These are phyloP conservation scores for Dysmachus trigonus DNA, from an alignment of 2,888 invertebrate species.

Conservation along the genomic window DNA sequence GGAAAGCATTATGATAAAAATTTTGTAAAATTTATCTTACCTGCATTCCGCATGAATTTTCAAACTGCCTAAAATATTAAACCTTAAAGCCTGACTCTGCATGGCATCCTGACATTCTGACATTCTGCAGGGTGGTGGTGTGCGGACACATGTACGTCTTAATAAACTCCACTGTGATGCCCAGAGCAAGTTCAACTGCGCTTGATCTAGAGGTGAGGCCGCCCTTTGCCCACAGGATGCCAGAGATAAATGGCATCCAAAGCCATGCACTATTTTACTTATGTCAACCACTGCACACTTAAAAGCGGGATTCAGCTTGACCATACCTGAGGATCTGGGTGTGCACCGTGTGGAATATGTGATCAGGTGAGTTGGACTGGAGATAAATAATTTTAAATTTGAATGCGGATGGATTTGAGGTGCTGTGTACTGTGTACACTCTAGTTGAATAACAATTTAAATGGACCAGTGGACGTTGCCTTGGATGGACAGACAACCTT, in stretches of 20 bases:
- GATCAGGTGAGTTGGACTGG: not conserved
- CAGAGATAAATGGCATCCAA: constrained; percentile 10
- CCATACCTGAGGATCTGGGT: not conserved
- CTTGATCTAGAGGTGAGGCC: constrained; percentile 10
- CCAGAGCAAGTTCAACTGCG: constrained; percentile 8
- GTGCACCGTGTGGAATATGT: constrained; percentile 6
- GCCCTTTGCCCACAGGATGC: constrained; percentile 5
- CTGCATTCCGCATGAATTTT: not conserved
- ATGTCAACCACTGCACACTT: constrained; percentile 22
- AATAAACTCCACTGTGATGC: not conserved
- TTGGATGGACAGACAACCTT: not conserved
- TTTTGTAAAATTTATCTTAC: not conserved
- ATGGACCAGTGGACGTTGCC: not conserved
- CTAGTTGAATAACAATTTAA: not conserved
- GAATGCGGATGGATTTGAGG: not conserved
- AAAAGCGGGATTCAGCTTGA: constrained; percentile 6
- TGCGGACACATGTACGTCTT: not conserved
- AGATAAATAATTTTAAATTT: constrained; percentile 22
- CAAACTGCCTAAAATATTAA: not conserved
- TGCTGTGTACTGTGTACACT: not conserved
- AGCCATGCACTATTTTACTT: constrained; percentile 24
- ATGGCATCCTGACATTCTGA: not conserved
- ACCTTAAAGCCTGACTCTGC: not conserved
- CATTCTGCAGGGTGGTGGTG: not conserved
- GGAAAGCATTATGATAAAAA: not conserved